These are phyloP conservation scores for Hyalella azteca DNA, from an alignment of 2,888 invertebrate species.

Conservation along the genomic window DNA sequence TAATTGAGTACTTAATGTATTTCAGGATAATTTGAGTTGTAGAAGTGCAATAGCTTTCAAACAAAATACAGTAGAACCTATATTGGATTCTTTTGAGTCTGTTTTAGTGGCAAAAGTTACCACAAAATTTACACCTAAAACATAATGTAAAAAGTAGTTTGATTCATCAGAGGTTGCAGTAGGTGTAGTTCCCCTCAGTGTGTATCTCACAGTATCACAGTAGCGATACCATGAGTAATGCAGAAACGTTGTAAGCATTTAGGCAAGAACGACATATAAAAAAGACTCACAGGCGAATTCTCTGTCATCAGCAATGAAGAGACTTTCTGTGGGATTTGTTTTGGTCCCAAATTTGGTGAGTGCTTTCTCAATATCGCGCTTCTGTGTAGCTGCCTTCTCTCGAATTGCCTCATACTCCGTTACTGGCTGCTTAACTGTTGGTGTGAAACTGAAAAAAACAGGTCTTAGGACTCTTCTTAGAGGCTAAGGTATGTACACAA, in stretches of 20 bases:
- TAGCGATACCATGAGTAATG: neutral
- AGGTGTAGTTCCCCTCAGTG: no score
- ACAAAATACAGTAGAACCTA: no score
- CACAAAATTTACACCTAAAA: no score
- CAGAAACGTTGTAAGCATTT: constrained; percentile 70
- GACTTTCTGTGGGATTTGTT: constrained; percentile 88
- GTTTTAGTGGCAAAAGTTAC: no score
- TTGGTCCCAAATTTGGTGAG: constrained; percentile 91
- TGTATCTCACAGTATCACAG: no score
- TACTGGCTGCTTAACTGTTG: constrained; percentile 90
- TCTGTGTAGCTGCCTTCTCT: constrained; percentile 92
- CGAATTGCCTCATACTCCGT: constrained; percentile 95
- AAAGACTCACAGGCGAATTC: constrained; percentile 48
- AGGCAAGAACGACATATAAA: neutral
- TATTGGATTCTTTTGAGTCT: no score
- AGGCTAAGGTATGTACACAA: neutral
- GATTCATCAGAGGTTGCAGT: no score
- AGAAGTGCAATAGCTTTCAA: no score
- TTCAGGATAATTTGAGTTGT: no score
- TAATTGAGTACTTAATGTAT: no score
- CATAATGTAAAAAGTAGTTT: no score
- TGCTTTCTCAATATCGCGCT: constrained; percentile 90
- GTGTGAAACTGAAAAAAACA: constrained; percentile 53
- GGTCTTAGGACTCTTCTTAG: no score
- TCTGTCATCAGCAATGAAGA: constrained; percentile 88